Evolutionary conservation across 1,140 invertebrate genomes (phyloP).

Genomic region (Penaeus japonicus): DNA sequence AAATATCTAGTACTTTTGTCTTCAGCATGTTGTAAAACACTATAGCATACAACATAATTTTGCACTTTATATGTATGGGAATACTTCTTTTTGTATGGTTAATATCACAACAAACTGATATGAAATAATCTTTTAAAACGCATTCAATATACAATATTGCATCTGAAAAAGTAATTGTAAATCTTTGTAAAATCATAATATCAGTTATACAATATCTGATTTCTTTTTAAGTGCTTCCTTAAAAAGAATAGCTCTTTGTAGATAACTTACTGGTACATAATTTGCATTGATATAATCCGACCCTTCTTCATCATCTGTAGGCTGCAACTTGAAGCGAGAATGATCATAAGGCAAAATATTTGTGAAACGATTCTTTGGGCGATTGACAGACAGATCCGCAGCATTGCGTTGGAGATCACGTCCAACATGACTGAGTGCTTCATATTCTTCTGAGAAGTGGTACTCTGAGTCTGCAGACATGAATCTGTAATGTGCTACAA

Average conservation of each 20-base stretch:
- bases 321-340: conserved; percentile 92
- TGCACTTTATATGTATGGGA: too few species aligned
- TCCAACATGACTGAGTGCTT: conserved; percentile 94
- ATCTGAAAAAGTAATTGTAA: too few species aligned
- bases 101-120: too few species aligned
- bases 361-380: conserved; percentile 98
- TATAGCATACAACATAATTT: too few species aligned
- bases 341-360: conserved; percentile 99
- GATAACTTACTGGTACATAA: conserved; percentile 82
- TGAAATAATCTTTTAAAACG: too few species aligned
- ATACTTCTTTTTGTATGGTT: too few species aligned
- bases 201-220: too few species aligned
- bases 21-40: too few species aligned
- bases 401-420: conserved; percentile 86
- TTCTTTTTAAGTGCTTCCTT: too few species aligned
- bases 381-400: conserved; percentile 93
- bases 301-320: conserved; percentile 95
- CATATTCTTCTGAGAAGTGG: conserved; percentile 97
- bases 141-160: too few species aligned
- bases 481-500: conserved; percentile 89
- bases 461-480: conserved; percentile 99
- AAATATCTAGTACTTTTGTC: too few species aligned
- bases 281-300: conserved; percentile 98
- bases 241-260: not conserved
- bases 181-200: too few species aligned